A percentile compares a stretch with the other conserved stretches of the same genome.
Evolutionary conservation across 2,797 vertebrate genomes (phyloP).

Genomic region (Oreonectes daqikongensis): DNA sequence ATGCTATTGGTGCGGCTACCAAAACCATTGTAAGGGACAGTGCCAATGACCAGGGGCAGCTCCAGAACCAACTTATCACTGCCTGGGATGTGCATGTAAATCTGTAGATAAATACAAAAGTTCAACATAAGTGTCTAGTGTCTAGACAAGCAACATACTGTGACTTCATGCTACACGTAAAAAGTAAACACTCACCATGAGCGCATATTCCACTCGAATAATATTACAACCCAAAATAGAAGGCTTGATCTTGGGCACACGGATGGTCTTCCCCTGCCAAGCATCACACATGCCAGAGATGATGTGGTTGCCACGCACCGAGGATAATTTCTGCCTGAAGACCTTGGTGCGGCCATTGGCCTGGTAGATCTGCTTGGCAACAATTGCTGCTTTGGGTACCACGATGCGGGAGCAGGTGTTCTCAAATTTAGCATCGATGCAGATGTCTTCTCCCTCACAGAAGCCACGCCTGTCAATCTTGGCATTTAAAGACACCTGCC

Average conservation of each 20-base stretch:
- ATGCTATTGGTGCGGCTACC: conserved; percentile 90
- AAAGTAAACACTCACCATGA: conserved; percentile 81
- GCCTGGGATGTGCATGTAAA: conserved; percentile 92
- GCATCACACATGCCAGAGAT: conserved; percentile 92
- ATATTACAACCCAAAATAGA: conserved; percentile 92
- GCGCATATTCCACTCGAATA: conserved; percentile 89
- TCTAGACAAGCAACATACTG: neutral
- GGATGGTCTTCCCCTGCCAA: conserved; percentile 92
- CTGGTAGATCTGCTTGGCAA: conserved; percentile 92
- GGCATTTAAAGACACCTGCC: conserved; percentile 88
- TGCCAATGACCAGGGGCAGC: conserved; percentile 92
- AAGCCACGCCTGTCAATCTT: conserved; percentile 92
- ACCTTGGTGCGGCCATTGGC: conserved; percentile 91
- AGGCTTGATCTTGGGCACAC: conserved; percentile 90
- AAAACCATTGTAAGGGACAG: conserved; percentile 77
- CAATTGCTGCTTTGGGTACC: conserved; percentile 93
- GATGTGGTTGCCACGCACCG: conserved; percentile 92
- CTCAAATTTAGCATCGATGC: conserved; percentile 93
- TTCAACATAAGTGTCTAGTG: neutral
- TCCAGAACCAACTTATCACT: conserved; percentile 93
- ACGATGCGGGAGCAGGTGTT: conserved; percentile 97
- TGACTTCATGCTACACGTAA: neutral
- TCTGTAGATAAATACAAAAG: conserved; percentile 74
- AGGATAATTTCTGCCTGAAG: conserved; percentile 87
- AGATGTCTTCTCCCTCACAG: conserved; percentile 95